phyloP scores from a whole-genome alignment of 2,888 invertebrate genomes.

The Drosophila testacea region DNA sequence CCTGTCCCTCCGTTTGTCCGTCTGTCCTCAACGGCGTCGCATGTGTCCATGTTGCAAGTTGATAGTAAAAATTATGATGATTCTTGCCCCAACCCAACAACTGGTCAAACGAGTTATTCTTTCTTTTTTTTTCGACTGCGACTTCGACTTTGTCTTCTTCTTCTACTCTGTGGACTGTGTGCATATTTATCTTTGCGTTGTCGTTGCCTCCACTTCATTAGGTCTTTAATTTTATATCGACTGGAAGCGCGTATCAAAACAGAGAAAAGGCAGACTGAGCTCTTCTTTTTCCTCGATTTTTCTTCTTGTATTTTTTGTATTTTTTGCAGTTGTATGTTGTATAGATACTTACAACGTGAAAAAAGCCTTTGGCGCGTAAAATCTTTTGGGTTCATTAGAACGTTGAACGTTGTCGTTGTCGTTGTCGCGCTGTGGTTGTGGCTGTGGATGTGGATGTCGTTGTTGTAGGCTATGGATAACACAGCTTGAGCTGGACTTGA shows the following conservation, averaged over 20 bases:
- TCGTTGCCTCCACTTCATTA: constrained; percentile 80
- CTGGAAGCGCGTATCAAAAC: constrained; percentile 75
- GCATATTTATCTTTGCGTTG: constrained; percentile 77
- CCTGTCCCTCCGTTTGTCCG: constrained; percentile 27
- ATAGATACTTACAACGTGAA: constrained; percentile 59
- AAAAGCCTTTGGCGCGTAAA: constrained; percentile 80
- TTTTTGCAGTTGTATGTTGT: constrained; percentile 56
- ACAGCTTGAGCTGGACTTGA: constrained; percentile 10
- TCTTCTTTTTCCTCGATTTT: constrained; percentile 20
- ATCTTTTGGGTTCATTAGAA: constrained; percentile 81
- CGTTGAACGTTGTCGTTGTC: constrained; percentile 71
- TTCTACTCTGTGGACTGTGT: constrained; percentile 54
- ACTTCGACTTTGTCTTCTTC: constrained; percentile 10
- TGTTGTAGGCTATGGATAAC: constrained; percentile 24
- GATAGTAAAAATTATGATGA: constrained; percentile 82
- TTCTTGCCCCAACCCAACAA: constrained; percentile 74
- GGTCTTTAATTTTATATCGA: constrained; percentile 80
- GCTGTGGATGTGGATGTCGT: background rate
- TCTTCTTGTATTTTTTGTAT: background rate
- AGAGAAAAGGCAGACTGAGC: constrained; percentile 64
- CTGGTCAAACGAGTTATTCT: constrained; percentile 74
- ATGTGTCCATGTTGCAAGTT: constrained; percentile 81
- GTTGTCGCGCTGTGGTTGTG: constrained; percentile 2
- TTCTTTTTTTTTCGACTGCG: constrained; percentile 10
- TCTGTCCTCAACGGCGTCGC: constrained; percentile 45